Base-by-base conservation (phyloP, 2,888 invertebrate genomes). In the Chrysotoxum bicinctum region DNA sequence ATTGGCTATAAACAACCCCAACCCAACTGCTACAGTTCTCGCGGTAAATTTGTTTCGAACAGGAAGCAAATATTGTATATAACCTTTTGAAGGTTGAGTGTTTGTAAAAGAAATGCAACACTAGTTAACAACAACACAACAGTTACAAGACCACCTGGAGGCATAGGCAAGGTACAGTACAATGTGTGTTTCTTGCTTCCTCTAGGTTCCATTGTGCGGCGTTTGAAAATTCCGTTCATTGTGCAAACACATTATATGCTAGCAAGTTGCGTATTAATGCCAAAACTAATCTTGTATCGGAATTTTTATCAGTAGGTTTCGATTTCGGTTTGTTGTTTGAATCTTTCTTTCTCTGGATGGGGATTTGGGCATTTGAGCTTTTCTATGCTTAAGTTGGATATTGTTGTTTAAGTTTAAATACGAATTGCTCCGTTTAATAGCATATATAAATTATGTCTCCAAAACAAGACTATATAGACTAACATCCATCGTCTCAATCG, bases 51-150 rank as follows among this genome's bases (percentile, higher is more conserved):
- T 54, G 62, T 40, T n/a, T 40, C 40, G 40, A 40, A 40, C 40
- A 40, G 40, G 68, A 62, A 73, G 60, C 78, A 68, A 69, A 78
- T 83, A 83, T 73, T 64, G 82, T 62, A 72, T 76, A 76, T 72
- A 43, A 26, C 68, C 37, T 68, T 4, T 37, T 1, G 35, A 76
- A 16, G 30, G 52, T 62, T 60, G 69, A 40, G 43, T 83, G 50
- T 62, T 40, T 74, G 78, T 64, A 83, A 83, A 48, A 56, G n/a
- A 69, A 78, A 69, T 73, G 68, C 68, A 78, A 69, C 32, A 54
- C 52, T 26, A 52, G 64, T 14, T 37, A 37, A 30, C 7, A 40
- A 40, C 40, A 32, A 64, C 21, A 66, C 16, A 40, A 66, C 21
- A 8, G 7, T 40, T 30, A 19, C 10, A 54, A 52, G 69, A 54